Evolutionary conservation across 2,888 invertebrate species (phyloP), one percentile per base, ranked within the genome.

Genomic region (Cyclophora albipunctata): DNA sequence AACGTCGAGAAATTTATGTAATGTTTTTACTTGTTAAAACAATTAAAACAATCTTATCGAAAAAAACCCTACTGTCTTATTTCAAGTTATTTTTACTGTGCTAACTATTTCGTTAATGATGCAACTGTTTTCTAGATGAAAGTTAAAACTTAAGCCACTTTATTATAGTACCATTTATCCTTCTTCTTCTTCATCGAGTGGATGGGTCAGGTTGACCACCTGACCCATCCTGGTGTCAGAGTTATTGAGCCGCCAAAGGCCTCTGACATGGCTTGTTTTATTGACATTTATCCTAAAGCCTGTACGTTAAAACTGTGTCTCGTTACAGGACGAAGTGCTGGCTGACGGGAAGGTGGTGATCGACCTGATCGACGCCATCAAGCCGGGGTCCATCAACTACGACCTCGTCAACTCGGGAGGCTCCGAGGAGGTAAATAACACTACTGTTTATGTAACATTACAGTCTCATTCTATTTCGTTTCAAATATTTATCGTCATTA

Each of bases 331-430:
- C 78, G 91, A 93, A 34, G 91, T 92, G n/a, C 92, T 99, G 69
- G 92, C 95, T 7, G 95, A 97, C 78, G 98, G 94, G n/a, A 93
- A 93, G 69, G 96, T 98, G 50, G 94, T 99, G 7, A 92, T 99
- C 61, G 98, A 99, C 84, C 90, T 99, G 63, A 97, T 99, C 62
- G 99, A 99, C 84, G 93, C 97, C 50, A 98, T 99, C 78, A 98
- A 97, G 75, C 98, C 98, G 0, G 97, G 97, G 49, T 93, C 95
- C 58, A 96, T 99, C 71, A 98, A 98, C 83, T 99, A 98, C 78
- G 96, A 96, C 58, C 89, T 97, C 42, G 95, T 99, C 45, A 93
- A 94, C 78, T 92, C 92, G 5, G 94, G 93, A 40, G 93, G 92
- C 44, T 93, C 90, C 37, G 91, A 92, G 64, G 96, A 97, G 92